Evolutionary conservation across 2,113 vertebrate genomes (phyloP), one percentile per base, ranked within the genome.

Genomic region (Ranitomeya variabilis): DNA sequence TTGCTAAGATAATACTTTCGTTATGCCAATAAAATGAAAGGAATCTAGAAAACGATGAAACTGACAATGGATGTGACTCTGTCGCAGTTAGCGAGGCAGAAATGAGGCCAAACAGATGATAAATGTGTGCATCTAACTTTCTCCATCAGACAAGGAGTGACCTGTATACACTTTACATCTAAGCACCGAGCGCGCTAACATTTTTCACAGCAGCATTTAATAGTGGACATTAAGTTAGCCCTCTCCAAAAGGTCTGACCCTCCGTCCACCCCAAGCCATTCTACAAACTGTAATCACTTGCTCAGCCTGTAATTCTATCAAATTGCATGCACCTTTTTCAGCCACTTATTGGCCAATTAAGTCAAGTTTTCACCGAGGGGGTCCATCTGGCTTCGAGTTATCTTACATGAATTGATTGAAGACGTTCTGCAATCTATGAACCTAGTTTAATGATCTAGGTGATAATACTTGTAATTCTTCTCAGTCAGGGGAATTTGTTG

Each of bases 271-370:
- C 93, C 94, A 93, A 62, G 92, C 90, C 88, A 93, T 93, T 95
- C 93, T 95, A 95, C 95, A 94, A 95, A 95, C 94, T 96, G 96
- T 97, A 99, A 98, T 97, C 96, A 95, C 95, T 97, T 96, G 93
- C 96, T 96, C 92, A 93, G 94, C 93, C 92, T 87, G 96, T 98
- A 97, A 99, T 99, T 98, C 98, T 94, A 98, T 97, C 97, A 99
- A 97, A 98, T 97, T 94, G 96, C 95, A 93, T 92, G 94, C 93
- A 95, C 96, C 97, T 97, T 98, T 98, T 95, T 96, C 95, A 96
- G 95, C 96, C 97, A 99, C 97, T 99, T 98, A 99, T 96, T 98
- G 97, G 97, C 98, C 98, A 99, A 99, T 99, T 99, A 99, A 99
- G 97, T 97, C 96, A 97, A 97, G 98, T 98, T 97, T 97, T 99